Percentiles rank a stretch among this genome's conserved stretches.
These are phyloP conservation scores for Delphinus delphis DNA, from an alignment of 2,113 vertebrate genomes.

Conservation along the genomic window DNA sequence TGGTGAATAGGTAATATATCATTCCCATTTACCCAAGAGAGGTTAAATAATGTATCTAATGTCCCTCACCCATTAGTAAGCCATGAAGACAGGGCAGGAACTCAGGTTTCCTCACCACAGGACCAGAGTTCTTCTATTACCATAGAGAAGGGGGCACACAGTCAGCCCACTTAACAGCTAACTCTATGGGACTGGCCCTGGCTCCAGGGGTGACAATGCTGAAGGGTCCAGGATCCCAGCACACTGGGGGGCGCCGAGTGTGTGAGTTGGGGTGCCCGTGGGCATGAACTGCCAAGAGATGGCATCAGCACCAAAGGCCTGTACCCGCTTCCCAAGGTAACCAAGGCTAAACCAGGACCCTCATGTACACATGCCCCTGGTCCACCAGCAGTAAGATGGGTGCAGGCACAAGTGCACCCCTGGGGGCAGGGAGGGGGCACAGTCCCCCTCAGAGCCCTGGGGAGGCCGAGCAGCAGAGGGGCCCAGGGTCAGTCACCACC, in stretches of 20 bases:
- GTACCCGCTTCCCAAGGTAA: not conserved
- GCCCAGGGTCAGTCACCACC: too few relatives aligned
- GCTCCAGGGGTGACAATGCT: not conserved
- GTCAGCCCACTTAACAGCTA: not conserved
- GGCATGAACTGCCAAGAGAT: not conserved
- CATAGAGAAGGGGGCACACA: not conserved
- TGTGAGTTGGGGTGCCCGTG: not conserved
- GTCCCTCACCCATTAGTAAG: not conserved
- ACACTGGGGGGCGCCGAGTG: not conserved
- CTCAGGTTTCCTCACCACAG: not conserved
- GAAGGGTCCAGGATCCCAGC: not conserved
- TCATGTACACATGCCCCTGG: not conserved
- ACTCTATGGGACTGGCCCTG: not conserved
- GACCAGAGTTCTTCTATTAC: not conserved
- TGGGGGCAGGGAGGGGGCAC: not conserved
- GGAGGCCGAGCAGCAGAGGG: too few relatives aligned
- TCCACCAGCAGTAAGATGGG: not conserved
- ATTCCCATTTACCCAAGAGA: not conserved
- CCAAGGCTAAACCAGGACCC: not conserved
- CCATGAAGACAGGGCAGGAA: not conserved
- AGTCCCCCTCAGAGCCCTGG: not conserved
- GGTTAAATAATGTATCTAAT: not conserved
- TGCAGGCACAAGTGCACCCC: not conserved
- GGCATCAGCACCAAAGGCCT: not conserved
- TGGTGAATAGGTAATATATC: not conserved